Evolutionary conservation across 2,797 vertebrate genomes (phyloP).

Genomic region (Glossophaga mutica): DNA sequence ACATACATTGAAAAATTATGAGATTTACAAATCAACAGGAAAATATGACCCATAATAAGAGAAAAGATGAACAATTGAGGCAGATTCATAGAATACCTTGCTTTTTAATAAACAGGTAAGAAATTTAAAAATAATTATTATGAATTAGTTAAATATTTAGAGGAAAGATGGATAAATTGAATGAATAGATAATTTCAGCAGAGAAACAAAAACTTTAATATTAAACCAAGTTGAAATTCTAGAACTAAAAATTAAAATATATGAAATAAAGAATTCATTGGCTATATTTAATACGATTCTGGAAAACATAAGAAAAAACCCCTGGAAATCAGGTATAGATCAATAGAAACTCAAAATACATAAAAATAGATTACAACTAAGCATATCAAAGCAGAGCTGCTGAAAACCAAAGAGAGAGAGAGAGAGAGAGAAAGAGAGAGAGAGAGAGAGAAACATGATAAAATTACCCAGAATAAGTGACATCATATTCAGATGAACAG

Average conservation of each 20-base stretch:
- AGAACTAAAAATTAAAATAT: neutral
- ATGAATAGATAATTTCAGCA: neutral
- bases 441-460: neutral
- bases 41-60: neutral
- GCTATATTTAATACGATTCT: neutral
- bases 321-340: neutral
- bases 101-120: neutral
- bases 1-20: neutral
- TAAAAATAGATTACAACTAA: neutral
- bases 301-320: neutral
- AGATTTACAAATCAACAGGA: neutral
- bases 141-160: neutral
- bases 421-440: neutral
- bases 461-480: neutral
- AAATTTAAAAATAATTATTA: neutral
- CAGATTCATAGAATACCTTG: neutral
- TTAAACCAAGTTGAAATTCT: neutral
- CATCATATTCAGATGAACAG: neutral
- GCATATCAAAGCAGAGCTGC: neutral
- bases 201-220: neutral
- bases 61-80: neutral
- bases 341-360: neutral
- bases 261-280: neutral
- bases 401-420: neutral
- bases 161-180: neutral